Percentiles rank a stretch among this genome's conserved stretches.
phyloP scores from a whole-genome alignment of 1,140 invertebrate genomes.

The Dreissena rostriformis region DNA sequence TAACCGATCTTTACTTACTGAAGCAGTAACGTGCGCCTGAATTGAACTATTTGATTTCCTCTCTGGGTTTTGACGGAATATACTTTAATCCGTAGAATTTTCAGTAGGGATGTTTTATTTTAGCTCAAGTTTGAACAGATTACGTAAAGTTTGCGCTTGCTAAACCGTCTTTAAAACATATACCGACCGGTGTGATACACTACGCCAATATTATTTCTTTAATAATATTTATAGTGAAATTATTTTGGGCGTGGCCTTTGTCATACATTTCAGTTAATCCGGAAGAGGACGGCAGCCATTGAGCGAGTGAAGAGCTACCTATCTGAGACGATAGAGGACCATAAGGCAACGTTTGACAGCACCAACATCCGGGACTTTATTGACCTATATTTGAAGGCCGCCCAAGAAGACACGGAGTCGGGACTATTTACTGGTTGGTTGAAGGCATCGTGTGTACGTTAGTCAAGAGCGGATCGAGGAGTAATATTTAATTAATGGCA shows the following conservation, averaged over 20 bases:
- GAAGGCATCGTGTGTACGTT: no score
- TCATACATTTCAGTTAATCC: constrained; percentile 50
- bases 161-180: neutral
- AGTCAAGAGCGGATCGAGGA: no score
- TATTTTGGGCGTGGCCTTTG: neutral
- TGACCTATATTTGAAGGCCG: constrained; percentile 91
- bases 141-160: no score
- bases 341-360: constrained; percentile 86
- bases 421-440: constrained; percentile 61
- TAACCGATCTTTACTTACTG: no score
- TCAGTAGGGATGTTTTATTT: no score
- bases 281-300: constrained; percentile 61
- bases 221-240: neutral
- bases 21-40: no score
- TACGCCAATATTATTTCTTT: neutral
- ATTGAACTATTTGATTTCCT: no score
- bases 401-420: constrained; percentile 80
- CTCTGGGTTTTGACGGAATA: no score
- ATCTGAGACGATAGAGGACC: constrained; percentile 87
- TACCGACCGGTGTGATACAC: neutral
- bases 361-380: constrained; percentile 90
- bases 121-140: no score
- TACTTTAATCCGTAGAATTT: no score
- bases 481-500: no score
- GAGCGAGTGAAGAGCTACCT: constrained; percentile 74